phyloP scores from a whole-genome alignment of 1,140 invertebrate genomes.

The Temnothorax nylanderi region DNA sequence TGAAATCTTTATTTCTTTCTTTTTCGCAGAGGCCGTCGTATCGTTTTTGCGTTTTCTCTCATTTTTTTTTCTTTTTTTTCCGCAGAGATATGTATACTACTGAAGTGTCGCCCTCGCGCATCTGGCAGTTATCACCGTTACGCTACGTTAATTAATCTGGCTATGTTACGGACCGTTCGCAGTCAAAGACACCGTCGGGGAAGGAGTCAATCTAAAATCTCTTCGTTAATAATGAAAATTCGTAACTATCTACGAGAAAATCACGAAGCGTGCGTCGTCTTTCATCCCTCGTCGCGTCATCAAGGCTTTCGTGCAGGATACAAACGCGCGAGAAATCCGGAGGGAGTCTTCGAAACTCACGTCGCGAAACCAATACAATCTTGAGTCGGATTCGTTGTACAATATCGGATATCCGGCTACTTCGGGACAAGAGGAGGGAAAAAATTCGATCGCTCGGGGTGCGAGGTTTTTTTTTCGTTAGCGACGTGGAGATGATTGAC shows the following conservation, averaged over 20 bases:
- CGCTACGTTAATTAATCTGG: slow-evolving; percentile 67
- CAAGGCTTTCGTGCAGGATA: no score
- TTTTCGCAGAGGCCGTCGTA: slow-evolving; percentile 52
- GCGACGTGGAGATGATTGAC: neutral
- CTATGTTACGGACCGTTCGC: slow-evolving; percentile 58
- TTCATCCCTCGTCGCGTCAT: neutral
- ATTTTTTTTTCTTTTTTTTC: slow-evolving; percentile 3
- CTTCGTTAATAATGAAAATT: slow-evolving; percentile 4
- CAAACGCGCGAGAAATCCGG: neutral
- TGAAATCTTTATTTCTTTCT: neutral
- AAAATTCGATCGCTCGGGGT: neutral
- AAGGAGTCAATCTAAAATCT: neutral
- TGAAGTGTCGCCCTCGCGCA: slow-evolving; percentile 64
- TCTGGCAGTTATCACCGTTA: slow-evolving; percentile 74
- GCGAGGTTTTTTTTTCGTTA: neutral
- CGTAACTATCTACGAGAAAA: neutral
- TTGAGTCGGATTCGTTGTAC: slow-evolving; percentile 41
- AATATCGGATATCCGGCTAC: neutral
- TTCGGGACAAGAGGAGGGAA: neutral
- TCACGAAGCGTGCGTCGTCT: neutral
- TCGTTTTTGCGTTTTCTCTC: neutral
- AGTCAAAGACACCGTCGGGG: neutral
- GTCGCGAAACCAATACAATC: neutral
- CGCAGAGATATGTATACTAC: slow-evolving; percentile 65
- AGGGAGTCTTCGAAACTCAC: neutral